Evolutionary conservation across 2,113 vertebrate genomes (phyloP).

Genomic region (Atlantisia rogersi): DNA sequence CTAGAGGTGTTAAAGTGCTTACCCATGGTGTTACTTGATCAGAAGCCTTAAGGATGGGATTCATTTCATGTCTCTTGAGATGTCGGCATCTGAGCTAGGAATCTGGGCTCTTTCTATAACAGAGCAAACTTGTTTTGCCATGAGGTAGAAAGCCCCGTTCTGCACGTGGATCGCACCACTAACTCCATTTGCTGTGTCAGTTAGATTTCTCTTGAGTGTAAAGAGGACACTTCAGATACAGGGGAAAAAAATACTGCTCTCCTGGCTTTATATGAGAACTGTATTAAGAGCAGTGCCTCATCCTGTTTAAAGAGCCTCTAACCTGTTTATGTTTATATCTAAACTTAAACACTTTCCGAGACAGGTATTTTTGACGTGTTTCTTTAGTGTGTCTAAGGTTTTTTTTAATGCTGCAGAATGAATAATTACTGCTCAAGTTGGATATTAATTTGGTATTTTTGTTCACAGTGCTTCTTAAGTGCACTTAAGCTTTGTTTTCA

Average conservation of each 20-base stretch:
- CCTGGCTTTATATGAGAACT: not conserved
- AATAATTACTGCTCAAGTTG: not conserved
- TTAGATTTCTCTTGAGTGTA: not conserved
- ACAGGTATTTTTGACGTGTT: not conserved
- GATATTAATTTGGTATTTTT: not conserved
- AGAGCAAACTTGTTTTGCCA: not conserved
- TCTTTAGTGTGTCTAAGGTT: not conserved
- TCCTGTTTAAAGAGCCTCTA: not conserved
- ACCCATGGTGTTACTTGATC: not conserved
- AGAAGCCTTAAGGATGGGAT: not conserved
- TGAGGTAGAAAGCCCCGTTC: not conserved
- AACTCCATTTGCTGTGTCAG: not conserved
- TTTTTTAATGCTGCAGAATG: not conserved
- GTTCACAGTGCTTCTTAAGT: not conserved
- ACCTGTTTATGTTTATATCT: not conserved
- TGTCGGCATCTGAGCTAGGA: not conserved
- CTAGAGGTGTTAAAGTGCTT: not conserved
- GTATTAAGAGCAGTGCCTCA: not conserved
- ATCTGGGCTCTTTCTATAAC: not conserved
- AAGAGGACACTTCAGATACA: not conserved
- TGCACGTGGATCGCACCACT: not conserved
- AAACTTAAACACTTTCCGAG: not conserved
- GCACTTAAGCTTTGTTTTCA: conserved; percentile 9
- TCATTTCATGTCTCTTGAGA: not conserved
- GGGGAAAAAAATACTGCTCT: not conserved